phyloP scores from a whole-genome alignment of 2,888 invertebrate genomes.

The Ichneumoninae sp. region DNA sequence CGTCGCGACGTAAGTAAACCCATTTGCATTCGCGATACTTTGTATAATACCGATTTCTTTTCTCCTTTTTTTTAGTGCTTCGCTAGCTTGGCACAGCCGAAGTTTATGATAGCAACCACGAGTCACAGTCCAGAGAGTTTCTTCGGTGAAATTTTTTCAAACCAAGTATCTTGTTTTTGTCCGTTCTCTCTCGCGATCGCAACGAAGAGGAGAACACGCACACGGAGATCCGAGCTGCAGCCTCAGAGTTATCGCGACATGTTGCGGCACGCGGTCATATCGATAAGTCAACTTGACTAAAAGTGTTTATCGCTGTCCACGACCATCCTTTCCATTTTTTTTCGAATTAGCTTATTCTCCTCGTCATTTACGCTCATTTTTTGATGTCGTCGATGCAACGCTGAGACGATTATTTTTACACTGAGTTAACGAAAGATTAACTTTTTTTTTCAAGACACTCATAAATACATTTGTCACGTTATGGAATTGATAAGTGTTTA shows the following conservation, averaged over 20 bases:
- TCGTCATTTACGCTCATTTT: conserved; percentile 3
- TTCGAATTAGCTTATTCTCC: background rate
- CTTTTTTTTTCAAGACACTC: background rate
- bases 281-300: conserved; percentile 31
- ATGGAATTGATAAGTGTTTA: conserved; percentile 6
- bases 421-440: background rate
- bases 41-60: conserved; percentile 73
- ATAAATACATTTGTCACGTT: background rate
- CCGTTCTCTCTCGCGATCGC: conserved; percentile 3
- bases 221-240: background rate
- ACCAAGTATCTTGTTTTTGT: background rate
- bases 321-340: conserved; percentile 3
- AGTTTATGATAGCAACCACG: background rate
- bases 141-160: background rate
- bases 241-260: conserved; percentile 28
- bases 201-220: background rate
- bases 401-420: background rate
- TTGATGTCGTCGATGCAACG: background rate
- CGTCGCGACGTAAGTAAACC: conserved; percentile 79
- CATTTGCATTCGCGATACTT: conserved; percentile 79
- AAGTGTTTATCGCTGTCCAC: conserved; percentile 33
- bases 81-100: background rate
- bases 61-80: conserved; percentile 41
- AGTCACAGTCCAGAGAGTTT: background rate
- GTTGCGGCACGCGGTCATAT: conserved; percentile 28